Conservation (phyloP, 2,888 invertebrate genomes). For the Dasysyrphus tricinctus region DNA sequence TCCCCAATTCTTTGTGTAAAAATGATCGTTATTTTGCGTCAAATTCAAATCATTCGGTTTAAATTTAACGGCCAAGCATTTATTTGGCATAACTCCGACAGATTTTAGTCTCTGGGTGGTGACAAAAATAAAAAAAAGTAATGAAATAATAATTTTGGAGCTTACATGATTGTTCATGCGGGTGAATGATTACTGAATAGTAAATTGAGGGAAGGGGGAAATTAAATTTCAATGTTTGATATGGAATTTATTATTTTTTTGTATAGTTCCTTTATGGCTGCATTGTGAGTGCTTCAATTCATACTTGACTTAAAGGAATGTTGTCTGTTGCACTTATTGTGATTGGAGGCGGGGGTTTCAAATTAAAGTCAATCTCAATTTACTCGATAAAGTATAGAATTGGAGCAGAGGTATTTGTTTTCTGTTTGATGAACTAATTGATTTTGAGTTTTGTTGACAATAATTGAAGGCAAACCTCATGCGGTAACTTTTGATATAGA, state of each 20-base stretch:
- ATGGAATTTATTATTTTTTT: conserved; percentile 25
- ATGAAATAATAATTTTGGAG: conserved; percentile 21
- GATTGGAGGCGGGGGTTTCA: conserved; percentile 27
- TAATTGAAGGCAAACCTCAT: background rate
- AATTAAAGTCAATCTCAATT: conserved; percentile 46
- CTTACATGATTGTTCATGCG: conserved; percentile 43
- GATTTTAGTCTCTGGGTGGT: conserved; percentile 7
- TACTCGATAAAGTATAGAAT: conserved; percentile 41
- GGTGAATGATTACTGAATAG: conserved; percentile 63
- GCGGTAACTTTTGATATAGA: background rate
- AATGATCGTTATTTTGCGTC: conserved; percentile 54
- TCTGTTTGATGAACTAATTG: conserved; percentile 43
- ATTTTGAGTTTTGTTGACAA: conserved; percentile 17
- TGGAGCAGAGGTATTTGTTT: conserved; percentile 46
- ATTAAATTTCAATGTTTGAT: conserved; percentile 40
- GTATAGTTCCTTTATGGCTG: conserved; percentile 23
- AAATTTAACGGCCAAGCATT: conserved; percentile 67
- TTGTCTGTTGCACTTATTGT: conserved; percentile 15
- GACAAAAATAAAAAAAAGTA: conserved; percentile 32
- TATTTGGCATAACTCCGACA: background rate
- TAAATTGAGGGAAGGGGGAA: background rate
- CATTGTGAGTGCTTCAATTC: conserved; percentile 20
- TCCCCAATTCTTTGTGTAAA: conserved; percentile 36
- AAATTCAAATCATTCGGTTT: conserved; percentile 61
- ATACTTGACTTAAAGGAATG: conserved; percentile 50